Evolutionary conservation across 2,113 vertebrate genomes (phyloP), one percentile per base, ranked within the genome.

Genomic region (Sapajus apella): DNA sequence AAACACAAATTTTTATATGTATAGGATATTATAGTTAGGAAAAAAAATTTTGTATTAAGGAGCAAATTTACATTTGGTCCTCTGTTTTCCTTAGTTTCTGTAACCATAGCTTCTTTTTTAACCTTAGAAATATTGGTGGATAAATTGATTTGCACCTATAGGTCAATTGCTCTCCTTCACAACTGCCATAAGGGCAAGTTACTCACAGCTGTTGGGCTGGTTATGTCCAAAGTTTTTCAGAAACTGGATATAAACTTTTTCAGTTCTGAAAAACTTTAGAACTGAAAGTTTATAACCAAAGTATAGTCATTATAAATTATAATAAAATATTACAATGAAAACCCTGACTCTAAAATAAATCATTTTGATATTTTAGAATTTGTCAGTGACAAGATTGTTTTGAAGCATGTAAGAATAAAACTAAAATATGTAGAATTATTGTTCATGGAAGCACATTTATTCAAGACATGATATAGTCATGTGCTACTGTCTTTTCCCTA

Each of bases 291-390:
- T 32, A 64, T 64, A 64, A 64, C 14, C 66, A 75, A 94, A 97
- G 79, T 18, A 90, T 0, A 61, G 16, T 18, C 56, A 80, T 56
- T 92, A 3, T 61, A 94, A 96, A 81, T 79, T 52, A 64, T 43
- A 89, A 94, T 83, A 55, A 90, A 97, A 92, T 76, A 61, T 52
- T 94, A 94, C 20, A 94, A 66, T 87, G 66, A 89, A 75, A 92
- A 93, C 1, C n/a, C 18, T 75, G 16, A 1, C 13, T 90, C 1
- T 89, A 70, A 93, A 82, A 91, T 72, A 82, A 79, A 52, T 55
- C 13, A 45, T 37, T 61, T 89, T 94, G 72, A 66, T 45, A 47
- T 47, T 96, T 94, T 94, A 82, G 58, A 91, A 77, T 3, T 77
- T 89, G 27, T 70, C 52, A 68, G 27, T 75, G 72, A 55, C 21